Base-by-base conservation (phyloP, 2,888 invertebrate genomes). In the Mythimna loreyi region DNA sequence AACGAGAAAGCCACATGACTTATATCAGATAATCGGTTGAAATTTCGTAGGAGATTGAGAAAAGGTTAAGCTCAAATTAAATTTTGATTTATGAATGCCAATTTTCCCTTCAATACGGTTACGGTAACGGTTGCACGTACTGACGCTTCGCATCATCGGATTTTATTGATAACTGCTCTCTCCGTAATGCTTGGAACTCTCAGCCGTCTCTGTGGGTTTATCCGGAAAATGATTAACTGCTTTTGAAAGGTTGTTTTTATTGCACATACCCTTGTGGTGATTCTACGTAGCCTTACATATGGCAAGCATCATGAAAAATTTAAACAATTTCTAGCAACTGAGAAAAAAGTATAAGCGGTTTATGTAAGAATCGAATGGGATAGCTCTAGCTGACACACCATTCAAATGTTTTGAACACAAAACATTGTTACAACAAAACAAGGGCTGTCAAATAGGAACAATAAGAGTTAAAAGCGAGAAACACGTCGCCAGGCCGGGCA, bases 51-150 rank as follows among this genome's bases (percentile, higher is more conserved):
- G 65, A 74, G 62, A 72, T 83, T 73, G 82, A 72, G 82, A 77
- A 91, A 91, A 91, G 90, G 92, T 91, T 90, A 90, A 87, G 81
- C 85, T 78, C 72, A 87, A 88, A 91, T 92, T 91, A 89, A 85
- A 85, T 81, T 74, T 86, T 90, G 91, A 93, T 93, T 93, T 92
- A 93, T 91, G 83, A 77, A 85, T 85, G 76, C 82, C 87, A 91
- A 92, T 92, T 92, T 92, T 85, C 84, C 85, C 84, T 87, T 91
- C 91, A 86, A 78, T 77, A 75, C 72, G 74, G 67, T 82, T 75
- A 70, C 52, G 84, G 83, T 84, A 83, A 77, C 83, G 81, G 83
- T 75, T 81, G 82, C 77, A 74, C 67, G 64, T 55, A 56, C 61
- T 68, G 82, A 75, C 53, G 65, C 59, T 73, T 63, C 45, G 45